These are phyloP conservation scores for Ceriagrion tenellum DNA, from an alignment of 2,888 invertebrate genomes.

Conservation along the genomic window DNA sequence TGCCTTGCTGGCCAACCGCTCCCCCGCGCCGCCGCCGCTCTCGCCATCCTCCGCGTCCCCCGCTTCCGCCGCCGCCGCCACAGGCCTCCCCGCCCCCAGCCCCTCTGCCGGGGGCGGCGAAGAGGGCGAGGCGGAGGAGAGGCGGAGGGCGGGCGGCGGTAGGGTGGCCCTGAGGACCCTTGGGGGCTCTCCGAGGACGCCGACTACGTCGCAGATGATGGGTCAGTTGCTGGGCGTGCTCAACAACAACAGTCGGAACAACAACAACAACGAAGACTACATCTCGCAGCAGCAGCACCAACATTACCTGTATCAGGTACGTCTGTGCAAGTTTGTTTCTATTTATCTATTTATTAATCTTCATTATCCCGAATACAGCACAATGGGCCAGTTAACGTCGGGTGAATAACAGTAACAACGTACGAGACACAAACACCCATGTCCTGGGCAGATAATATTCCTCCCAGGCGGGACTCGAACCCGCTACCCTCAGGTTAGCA, in stretches of 20 bases:
- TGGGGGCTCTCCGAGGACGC: constrained; percentile 71
- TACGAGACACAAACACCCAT: too few relatives aligned
- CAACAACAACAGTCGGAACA: constrained; percentile 80
- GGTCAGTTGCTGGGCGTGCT: constrained; percentile 92
- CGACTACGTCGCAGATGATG: constrained; percentile 88
- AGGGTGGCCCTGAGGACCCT: constrained; percentile 78
- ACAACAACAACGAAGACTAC: constrained; percentile 45
- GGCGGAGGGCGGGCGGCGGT: constrained; percentile 38
- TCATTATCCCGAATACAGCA: too few relatives aligned
- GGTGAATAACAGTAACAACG: too few relatives aligned
- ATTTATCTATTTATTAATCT: too few relatives aligned
- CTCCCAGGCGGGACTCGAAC: too few relatives aligned
- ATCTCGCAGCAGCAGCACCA: constrained; percentile 34
- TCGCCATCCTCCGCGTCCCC: constrained; percentile 45
- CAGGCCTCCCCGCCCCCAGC: constrained; percentile 72
- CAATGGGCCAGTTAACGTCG: too few relatives aligned
- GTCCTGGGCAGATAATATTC: too few relatives aligned
- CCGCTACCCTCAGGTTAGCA: too few relatives aligned
- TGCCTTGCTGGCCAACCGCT: constrained; percentile 57
- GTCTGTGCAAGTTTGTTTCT: neutral
- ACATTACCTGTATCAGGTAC: constrained; percentile 42
- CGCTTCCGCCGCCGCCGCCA: constrained; percentile 58
- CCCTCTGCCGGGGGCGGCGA: constrained; percentile 53
- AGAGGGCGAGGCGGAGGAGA: constrained; percentile 55
- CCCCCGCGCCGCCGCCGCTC: constrained; percentile 21